A percentile compares a stretch with the other conserved stretches of the same genome.
Evolutionary conservation across 2,888 invertebrate species (phyloP).

Genomic region (Mystacides longicornis): DNA sequence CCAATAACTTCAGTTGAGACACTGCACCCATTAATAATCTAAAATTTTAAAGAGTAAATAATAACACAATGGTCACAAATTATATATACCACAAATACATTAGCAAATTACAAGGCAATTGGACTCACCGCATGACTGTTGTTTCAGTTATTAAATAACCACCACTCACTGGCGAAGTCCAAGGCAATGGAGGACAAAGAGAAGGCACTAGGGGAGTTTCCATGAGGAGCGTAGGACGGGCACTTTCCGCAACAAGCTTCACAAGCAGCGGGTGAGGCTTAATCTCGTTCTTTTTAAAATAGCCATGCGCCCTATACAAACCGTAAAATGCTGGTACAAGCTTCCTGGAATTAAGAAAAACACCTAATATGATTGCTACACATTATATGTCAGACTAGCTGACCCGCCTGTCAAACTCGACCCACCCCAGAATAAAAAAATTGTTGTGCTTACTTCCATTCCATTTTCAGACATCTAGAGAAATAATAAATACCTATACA

Average conservation of each 20-base stretch:
- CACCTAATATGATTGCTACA: too few species aligned
- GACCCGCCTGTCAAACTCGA: too few species aligned
- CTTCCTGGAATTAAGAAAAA: constrained; percentile 52
- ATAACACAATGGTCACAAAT: not conserved
- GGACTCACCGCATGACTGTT: constrained; percentile 34
- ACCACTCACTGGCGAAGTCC: constrained; percentile 61
- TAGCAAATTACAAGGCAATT: not conserved
- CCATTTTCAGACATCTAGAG: too few species aligned
- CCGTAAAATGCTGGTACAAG: constrained; percentile 72
- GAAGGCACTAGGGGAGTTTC: constrained; percentile 68
- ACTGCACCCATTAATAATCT: constrained; percentile 55
- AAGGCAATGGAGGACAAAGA: constrained; percentile 79
- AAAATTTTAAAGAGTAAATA: constrained; percentile 11
- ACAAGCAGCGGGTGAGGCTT: constrained; percentile 79
- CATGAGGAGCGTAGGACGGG: constrained; percentile 62
- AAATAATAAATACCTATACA: too few species aligned
- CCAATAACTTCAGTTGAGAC: constrained; percentile 57
- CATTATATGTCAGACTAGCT: too few species aligned
- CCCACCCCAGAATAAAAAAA: too few species aligned
- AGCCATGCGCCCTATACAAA: constrained; percentile 62
- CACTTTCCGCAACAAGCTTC: constrained; percentile 60
- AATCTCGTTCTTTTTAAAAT: constrained; percentile 59
- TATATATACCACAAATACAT: not conserved
- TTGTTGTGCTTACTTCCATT: too few species aligned
- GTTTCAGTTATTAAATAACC: constrained; percentile 68